Evolutionary conservation across 1,140 invertebrate species (phyloP), one percentile per base, ranked within the genome.

Genomic region (Wiebesia pumilae): DNA sequence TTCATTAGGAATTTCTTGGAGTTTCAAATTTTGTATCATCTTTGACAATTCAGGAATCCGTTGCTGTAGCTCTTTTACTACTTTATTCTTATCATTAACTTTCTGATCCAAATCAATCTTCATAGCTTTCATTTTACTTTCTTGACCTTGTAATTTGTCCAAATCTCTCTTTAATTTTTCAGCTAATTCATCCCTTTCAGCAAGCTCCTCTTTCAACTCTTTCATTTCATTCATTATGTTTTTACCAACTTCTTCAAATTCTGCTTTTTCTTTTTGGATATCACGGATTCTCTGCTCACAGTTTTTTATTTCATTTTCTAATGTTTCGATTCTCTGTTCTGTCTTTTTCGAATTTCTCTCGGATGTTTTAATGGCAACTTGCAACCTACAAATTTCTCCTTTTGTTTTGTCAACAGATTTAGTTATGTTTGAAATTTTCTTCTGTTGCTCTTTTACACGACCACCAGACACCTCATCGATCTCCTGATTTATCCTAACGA

Each of bases 351-450:
- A 93, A 92, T 98, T 98, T 85, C 97, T 96, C 90, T 97, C 95
- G 0, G 97, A 95, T 21, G 97, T 97, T 90, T 97, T 98, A n/a
- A 98, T 96, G 7, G 95, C 97, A 6, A 98, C 97, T 82, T 95
- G 96, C 4, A 97, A 91, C 87, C 96, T 96, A 0, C 96, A 97
- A 9, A 98, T 96, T 90, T 97, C 96, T 0, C 94, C 93, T 79
- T 95, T 95, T 0, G 96, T 93, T 90, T 97, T 97, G 35, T 97
- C 95, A 4, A 98, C 96, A 77, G 96, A 95, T 87, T 95, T 96
- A 0, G 91, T 94, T 0, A 96, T 89, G 19, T 96, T 95, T 14
- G 96, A 95, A 0, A 98, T 95, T 81, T 95, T 95, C 62, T 96
- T 96, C 89, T 97, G 96, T 16, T 97, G 94, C 3, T 95, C 94